These are phyloP conservation scores for Aegithalos caudatus DNA, from an alignment of 2,113 vertebrate species.

Conservation along the genomic window DNA sequence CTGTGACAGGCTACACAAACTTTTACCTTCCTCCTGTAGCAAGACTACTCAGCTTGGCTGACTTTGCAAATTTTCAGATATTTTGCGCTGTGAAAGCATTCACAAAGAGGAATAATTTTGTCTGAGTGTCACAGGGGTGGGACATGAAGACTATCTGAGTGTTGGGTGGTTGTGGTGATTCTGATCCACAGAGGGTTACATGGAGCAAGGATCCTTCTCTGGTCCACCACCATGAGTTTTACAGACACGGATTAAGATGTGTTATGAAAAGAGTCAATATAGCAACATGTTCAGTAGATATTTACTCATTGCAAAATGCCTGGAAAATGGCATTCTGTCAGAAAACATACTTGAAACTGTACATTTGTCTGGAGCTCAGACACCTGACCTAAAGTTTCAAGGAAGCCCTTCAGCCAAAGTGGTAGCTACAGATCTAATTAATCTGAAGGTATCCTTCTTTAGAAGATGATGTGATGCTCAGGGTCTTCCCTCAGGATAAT, in stretches of 20 bases:
- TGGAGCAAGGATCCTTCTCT: neutral
- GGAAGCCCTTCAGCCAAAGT: neutral
- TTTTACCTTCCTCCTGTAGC: neutral
- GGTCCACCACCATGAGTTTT: neutral
- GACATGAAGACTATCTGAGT: neutral
- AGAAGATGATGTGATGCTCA: neutral
- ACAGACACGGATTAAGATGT: neutral
- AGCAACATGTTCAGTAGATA: neutral
- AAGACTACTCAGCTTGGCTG: neutral
- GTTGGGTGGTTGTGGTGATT: neutral
- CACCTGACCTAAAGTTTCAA: neutral
- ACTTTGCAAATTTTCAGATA: neutral
- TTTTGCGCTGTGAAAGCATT: neutral
- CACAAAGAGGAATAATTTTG: neutral
- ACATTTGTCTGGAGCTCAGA: neutral
- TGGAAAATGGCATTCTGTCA: neutral
- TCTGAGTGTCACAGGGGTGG: neutral
- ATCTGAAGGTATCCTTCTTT: neutral
- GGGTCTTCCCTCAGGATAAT: neutral
- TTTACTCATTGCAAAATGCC: neutral
- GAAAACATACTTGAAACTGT: neutral
- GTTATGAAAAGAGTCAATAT: neutral
- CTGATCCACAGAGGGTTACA: neutral
- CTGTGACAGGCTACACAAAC: neutral
- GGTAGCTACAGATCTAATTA: neutral